Percentiles rank a stretch among this genome's conserved stretches.
Evolutionary conservation across 2,113 vertebrate genomes (phyloP).

Genomic region (Pantherophis guttatus): DNA sequence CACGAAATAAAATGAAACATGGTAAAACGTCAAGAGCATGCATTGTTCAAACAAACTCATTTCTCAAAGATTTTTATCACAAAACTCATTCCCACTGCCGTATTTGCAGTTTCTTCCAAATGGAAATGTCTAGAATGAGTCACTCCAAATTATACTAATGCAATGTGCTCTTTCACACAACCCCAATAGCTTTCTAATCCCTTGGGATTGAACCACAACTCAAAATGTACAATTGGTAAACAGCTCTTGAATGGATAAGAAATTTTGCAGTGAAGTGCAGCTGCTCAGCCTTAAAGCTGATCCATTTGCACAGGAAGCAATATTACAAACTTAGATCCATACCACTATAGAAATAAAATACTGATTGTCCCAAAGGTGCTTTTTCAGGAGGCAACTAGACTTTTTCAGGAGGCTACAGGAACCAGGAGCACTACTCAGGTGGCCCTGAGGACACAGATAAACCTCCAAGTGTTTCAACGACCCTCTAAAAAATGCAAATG

Average conservation of each 20-base stretch:
- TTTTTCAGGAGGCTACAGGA: too few relatives aligned
- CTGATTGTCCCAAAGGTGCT: too few relatives aligned
- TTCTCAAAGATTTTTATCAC: conserved; percentile 13
- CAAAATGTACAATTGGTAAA: not conserved
- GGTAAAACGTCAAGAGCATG: conserved; percentile 1
- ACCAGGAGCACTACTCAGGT: too few relatives aligned
- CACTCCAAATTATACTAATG: not conserved
- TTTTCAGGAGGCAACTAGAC: too few relatives aligned
- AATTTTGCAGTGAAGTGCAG: not conserved
- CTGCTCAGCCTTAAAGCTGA: not conserved
- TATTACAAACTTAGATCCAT: not conserved
- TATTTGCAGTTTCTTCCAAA: conserved; percentile 7
- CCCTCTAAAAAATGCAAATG: too few relatives aligned
- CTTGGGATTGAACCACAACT: not conserved
- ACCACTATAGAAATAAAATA: not conserved
- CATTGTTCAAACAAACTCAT: conserved; percentile 1
- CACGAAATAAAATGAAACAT: conserved; percentile 20
- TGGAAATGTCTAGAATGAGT: conserved; percentile 3
- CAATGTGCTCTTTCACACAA: not conserved
- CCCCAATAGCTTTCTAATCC: not conserved
- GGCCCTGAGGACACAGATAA: too few relatives aligned
- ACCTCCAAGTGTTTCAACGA: too few relatives aligned
- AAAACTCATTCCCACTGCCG: not conserved
- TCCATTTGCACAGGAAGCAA: not conserved
- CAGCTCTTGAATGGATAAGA: not conserved